Conservation (phyloP, 2,797 vertebrate species). For the Ptychobarbus kaznakovi region DNA sequence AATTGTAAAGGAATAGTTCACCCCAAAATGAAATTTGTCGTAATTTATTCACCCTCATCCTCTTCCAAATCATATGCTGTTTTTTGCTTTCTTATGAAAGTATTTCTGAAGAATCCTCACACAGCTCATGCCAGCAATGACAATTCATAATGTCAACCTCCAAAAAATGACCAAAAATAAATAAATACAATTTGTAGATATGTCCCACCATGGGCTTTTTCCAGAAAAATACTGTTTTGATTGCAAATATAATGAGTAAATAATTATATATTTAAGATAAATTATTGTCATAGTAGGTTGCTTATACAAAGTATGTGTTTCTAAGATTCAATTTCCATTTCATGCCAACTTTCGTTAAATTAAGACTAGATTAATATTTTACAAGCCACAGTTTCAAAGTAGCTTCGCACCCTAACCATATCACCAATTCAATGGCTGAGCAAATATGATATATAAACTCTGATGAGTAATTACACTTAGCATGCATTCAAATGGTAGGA, state of each 20-base stretch:
- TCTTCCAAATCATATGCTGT: not conserved
- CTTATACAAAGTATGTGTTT: too few relatives aligned
- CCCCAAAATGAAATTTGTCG: not conserved
- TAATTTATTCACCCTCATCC: not conserved
- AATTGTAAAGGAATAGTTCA: too few relatives aligned
- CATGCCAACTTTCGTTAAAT: not conserved
- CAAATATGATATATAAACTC: not conserved
- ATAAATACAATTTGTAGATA: too few relatives aligned
- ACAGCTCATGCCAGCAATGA: not conserved
- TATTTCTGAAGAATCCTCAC: not conserved
- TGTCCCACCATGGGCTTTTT: too few relatives aligned
- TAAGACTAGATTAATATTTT: not conserved
- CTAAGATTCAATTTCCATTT: not conserved
- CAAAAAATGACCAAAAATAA: not conserved
- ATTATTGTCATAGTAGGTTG: not conserved
- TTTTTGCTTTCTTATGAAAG: not conserved
- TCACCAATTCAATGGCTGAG: not conserved
- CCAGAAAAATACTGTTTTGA: not conserved
- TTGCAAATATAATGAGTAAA: not conserved
- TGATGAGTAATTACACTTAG: slow-evolving; percentile 17
- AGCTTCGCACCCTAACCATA: not conserved
- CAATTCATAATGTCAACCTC: not conserved
- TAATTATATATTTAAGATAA: not conserved
- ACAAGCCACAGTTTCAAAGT: not conserved
- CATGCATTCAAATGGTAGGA: slow-evolving; percentile 14